Percentiles rank a stretch among this genome's conserved stretches.
Conservation (phyloP, 2,113 vertebrate species). For the Siphamia tubifer region DNA sequence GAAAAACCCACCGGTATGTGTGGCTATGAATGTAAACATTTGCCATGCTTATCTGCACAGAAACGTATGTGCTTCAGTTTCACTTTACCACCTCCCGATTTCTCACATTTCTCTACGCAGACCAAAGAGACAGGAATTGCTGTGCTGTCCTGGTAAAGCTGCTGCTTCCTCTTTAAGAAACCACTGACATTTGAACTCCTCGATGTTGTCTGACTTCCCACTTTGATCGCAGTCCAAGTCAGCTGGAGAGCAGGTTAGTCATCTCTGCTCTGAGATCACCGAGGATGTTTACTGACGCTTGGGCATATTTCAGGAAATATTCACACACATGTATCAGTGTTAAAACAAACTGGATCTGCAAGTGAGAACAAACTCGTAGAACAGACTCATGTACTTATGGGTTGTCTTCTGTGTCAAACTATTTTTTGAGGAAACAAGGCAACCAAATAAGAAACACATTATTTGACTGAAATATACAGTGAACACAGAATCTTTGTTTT, state of each 20-base stretch:
- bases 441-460: too few species aligned
- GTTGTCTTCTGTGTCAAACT: too few species aligned
- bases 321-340: not conserved
- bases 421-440: too few species aligned
- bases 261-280: constrained; percentile 25
- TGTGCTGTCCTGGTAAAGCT: constrained; percentile 20
- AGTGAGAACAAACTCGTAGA: not conserved
- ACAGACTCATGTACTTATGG: not conserved
- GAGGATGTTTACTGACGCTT: constrained; percentile 49
- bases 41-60: constrained; percentile 22
- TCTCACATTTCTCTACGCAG: constrained; percentile 3
- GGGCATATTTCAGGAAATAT: not conserved
- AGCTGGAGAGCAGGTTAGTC: constrained; percentile 70
- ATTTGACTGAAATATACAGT: too few species aligned
- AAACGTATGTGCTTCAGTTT: constrained; percentile 3
- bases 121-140: not conserved
- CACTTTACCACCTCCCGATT: not conserved
- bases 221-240: constrained; percentile 68
- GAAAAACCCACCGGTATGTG: not conserved
- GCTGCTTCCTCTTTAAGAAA: constrained; percentile 68
- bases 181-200: constrained; percentile 61
- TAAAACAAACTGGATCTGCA: not conserved
- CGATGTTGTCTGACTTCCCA: constrained; percentile 35
- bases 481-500: too few species aligned
- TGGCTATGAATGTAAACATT: constrained; percentile 35